Evolutionary conservation across 2,113 vertebrate genomes (phyloP).

Genomic region (Bagarius yarrelli): DNA sequence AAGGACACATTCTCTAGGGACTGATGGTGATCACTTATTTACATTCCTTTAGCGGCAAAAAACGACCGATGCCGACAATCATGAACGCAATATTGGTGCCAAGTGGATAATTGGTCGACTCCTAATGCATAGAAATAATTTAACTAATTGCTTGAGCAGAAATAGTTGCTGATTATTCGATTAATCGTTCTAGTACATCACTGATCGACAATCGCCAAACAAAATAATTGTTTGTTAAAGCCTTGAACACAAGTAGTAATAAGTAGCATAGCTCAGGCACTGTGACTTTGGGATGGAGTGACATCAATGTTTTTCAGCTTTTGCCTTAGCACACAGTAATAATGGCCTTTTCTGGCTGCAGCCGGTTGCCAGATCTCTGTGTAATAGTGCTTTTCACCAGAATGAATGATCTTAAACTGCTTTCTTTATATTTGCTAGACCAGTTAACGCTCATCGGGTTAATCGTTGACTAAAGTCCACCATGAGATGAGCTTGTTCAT

Average conservation of each 20-base stretch:
- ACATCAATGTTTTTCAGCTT: not conserved
- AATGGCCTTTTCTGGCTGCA: not conserved
- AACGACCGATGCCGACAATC: too few species aligned
- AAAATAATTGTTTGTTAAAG: not conserved
- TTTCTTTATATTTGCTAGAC: not conserved
- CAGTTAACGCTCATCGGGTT: not conserved
- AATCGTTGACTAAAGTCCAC: not conserved
- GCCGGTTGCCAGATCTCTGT: not conserved
- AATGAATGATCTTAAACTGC: not conserved
- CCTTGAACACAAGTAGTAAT: not conserved
- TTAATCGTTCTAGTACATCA: too few species aligned
- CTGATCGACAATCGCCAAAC: too few species aligned
- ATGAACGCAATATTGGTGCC: too few species aligned
- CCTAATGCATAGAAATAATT: too few species aligned
- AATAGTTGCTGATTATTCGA: too few species aligned
- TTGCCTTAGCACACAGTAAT: not conserved
- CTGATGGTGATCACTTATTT: too few species aligned
- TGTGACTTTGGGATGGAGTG: slow-evolving; percentile 21
- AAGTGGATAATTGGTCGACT: too few species aligned
- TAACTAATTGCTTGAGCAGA: too few species aligned
- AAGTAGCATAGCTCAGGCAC: not conserved
- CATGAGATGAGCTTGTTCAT: not conserved
- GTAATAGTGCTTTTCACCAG: not conserved
- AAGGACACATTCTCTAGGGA: too few species aligned
- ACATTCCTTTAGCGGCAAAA: too few species aligned